phyloP scores from a whole-genome alignment of 2,888 invertebrate genomes.

The Sisyra terminalis region DNA sequence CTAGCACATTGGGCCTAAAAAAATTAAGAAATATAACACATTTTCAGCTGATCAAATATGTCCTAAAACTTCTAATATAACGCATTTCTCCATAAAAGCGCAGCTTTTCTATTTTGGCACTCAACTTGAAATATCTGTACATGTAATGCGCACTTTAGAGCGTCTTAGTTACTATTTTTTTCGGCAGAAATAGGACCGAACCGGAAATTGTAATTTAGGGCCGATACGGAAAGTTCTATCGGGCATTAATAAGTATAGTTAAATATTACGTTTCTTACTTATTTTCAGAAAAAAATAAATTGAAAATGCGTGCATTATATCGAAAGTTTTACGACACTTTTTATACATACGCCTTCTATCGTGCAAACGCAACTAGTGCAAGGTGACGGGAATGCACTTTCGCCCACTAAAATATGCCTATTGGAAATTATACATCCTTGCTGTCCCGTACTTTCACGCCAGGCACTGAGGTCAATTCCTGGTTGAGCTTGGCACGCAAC shows the following conservation, averaged over 20 bases:
- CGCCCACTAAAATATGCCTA: conserved; percentile 60
- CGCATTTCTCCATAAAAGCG: not conserved
- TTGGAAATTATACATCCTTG: conserved; percentile 72
- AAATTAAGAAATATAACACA: conserved; percentile 10
- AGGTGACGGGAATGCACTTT: conserved; percentile 75
- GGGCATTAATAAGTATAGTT: too few relatives aligned
- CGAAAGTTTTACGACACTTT: too few relatives aligned
- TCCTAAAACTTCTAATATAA: not conserved
- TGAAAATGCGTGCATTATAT: too few relatives aligned
- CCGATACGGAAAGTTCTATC: too few relatives aligned
- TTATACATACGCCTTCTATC: conserved; percentile 59
- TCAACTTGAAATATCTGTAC: too few relatives aligned
- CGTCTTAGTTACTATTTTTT: too few relatives aligned
- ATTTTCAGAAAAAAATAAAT: too few relatives aligned
- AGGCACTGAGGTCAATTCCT: conserved; percentile 62
- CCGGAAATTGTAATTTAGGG: too few relatives aligned
- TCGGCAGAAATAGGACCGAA: too few relatives aligned
- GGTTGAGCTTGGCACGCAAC: conserved; percentile 72
- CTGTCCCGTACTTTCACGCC: conserved; percentile 55
- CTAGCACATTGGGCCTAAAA: conserved; percentile 77
- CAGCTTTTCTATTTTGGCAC: too few relatives aligned
- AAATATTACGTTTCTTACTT: too few relatives aligned
- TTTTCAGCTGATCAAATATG: conserved; percentile 2
- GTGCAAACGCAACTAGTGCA: conserved; percentile 83
- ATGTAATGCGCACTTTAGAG: too few relatives aligned